These are phyloP conservation scores for Heliothis virescens DNA, from an alignment of 1,140 invertebrate genomes.

Conservation along the genomic window DNA sequence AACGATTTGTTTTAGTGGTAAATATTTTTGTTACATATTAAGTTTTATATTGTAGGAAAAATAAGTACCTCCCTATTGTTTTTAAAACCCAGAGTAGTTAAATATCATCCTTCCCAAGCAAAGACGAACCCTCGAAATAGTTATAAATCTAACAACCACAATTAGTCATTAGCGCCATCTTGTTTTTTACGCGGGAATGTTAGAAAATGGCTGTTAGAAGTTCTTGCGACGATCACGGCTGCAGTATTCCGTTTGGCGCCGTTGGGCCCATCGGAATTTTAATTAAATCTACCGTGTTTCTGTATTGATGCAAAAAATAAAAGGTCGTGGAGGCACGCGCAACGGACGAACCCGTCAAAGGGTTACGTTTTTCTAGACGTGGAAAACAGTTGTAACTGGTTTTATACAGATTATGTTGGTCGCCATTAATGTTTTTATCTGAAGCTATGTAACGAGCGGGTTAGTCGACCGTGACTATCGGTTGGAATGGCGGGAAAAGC, in stretches of 20 bases:
- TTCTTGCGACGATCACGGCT: conserved; percentile 7
- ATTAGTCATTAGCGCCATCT: neutral
- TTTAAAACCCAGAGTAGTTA: neutral
- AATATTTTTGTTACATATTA: too few relatives aligned
- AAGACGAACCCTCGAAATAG: neutral
- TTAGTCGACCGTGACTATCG: conserved; percentile 8
- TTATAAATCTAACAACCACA: neutral
- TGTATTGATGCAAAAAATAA: conserved; percentile 36
- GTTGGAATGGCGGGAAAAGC: conserved; percentile 18
- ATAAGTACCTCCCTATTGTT: too few relatives aligned
- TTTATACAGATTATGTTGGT: conserved; percentile 20
- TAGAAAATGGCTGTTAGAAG: neutral
- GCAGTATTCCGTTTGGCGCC: conserved; percentile 33
- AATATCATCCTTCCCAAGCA: neutral
- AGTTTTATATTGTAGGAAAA: too few relatives aligned
- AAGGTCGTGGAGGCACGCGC: conserved; percentile 25
- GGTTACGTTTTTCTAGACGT: conserved; percentile 18
- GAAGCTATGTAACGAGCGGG: conserved; percentile 7
- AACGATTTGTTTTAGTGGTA: too few relatives aligned
- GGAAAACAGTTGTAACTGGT: conserved; percentile 25
- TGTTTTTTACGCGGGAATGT: conserved; percentile 13
- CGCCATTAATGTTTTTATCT: too few relatives aligned
- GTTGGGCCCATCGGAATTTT: conserved; percentile 56
- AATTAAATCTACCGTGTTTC: conserved; percentile 59
- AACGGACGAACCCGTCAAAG: conserved; percentile 35